Evolutionary conservation across 2,113 vertebrate species (phyloP).

Genomic region (Chascanopsetta lugubris): DNA sequence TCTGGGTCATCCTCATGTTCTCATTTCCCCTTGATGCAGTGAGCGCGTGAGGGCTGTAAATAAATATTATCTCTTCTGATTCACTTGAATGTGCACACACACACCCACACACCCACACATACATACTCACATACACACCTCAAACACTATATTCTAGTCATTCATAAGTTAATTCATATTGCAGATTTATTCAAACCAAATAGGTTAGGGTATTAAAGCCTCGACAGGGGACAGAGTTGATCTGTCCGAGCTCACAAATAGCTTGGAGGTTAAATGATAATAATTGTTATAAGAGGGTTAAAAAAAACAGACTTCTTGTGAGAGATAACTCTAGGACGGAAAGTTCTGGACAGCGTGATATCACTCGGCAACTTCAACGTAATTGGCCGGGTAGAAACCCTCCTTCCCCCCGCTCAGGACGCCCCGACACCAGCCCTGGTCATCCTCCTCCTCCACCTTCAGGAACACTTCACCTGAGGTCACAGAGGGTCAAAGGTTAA

Average conservation of each 20-base stretch:
- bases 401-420: conserved; percentile 80
- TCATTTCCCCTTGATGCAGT: conserved; percentile 9
- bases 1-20: conserved; percentile 7
- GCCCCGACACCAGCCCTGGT: conserved; percentile 88
- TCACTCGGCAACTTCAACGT: conserved; percentile 78
- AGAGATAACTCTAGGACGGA: conserved; percentile 29
- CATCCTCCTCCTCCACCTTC: conserved; percentile 87
- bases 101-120: not conserved
- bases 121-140: conserved; percentile 21
- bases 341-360: conserved; percentile 17
- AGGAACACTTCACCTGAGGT: conserved; percentile 83
- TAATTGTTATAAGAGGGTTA: conserved; percentile 14
- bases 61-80: conserved; percentile 46
- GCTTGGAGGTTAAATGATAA: conserved; percentile 18
- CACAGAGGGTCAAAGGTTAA: not conserved
- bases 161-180: conserved; percentile 48
- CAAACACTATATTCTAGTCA: conserved; percentile 30
- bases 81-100: conserved; percentile 19
- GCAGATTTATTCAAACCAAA: conserved; percentile 37
- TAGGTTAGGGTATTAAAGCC: conserved; percentile 44
- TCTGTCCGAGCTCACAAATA: conserved; percentile 26
- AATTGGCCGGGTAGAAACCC: conserved; percentile 88
- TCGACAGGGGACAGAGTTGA: conserved; percentile 27
- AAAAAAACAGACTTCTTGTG: conserved; percentile 1
- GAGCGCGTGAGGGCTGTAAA: conserved; percentile 27